These are phyloP conservation scores for Amiota mariae DNA, from an alignment of 2,888 invertebrate species.

Conservation along the genomic window DNA sequence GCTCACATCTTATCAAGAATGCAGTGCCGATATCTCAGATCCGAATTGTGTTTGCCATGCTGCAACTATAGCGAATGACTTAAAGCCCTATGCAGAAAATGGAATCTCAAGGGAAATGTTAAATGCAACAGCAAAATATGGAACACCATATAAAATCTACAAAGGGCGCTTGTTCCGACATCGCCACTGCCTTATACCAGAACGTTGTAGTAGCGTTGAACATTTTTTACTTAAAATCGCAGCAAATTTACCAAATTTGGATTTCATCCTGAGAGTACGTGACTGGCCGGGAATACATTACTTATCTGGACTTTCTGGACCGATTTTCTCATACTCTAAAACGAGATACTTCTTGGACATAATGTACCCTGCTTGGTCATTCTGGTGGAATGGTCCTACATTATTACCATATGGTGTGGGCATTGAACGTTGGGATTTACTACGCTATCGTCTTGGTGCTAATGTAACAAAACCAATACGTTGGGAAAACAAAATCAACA, in stretches of 20 bases:
- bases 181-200: constrained; percentile 19
- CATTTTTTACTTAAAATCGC: constrained; percentile 25
- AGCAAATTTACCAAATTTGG: constrained; percentile 83
- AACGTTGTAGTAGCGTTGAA: constrained; percentile 34
- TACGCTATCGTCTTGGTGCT: constrained; percentile 28
- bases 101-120: constrained; percentile 35
- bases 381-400: constrained; percentile 95
- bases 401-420: constrained; percentile 27
- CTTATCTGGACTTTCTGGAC: constrained; percentile 77
- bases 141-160: constrained; percentile 33
- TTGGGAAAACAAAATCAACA: too few species aligned
- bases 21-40: constrained; percentile 12
- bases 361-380: constrained; percentile 95
- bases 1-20: constrained; percentile 25
- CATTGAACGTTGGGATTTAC: constrained; percentile 37
- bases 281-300: constrained; percentile 88
- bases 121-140: constrained; percentile 21
- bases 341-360: constrained; percentile 86
- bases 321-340: constrained; percentile 94
- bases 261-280: constrained; percentile 88
- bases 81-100: constrained; percentile 21
- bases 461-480: neutral
- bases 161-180: constrained; percentile 32
- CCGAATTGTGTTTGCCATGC: constrained; percentile 29
- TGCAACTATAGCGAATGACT: constrained; percentile 18